These are phyloP conservation scores for Aelia acuminata DNA, from an alignment of 2,888 invertebrate species.

Conservation along the genomic window DNA sequence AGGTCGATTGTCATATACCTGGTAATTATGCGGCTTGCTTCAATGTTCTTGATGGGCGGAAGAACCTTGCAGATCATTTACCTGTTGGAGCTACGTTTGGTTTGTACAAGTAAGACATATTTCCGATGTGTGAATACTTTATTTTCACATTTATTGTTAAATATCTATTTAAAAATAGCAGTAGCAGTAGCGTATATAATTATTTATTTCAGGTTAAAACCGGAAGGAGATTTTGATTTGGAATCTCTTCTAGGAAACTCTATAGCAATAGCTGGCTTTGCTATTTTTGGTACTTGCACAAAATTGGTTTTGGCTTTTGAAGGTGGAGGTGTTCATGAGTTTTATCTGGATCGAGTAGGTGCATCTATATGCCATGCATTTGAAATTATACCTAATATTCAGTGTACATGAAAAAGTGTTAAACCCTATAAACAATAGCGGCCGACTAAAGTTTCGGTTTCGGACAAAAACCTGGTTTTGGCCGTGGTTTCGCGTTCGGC, in stretches of 20 bases:
- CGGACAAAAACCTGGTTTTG: no score
- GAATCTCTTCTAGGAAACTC: background rate
- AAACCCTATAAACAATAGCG: background rate
- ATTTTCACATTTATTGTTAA: background rate
- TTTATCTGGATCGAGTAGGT: constrained; percentile 21
- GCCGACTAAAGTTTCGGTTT: no score
- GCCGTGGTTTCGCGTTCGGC: no score
- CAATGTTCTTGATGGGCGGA: background rate
- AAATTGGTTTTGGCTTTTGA: background rate
- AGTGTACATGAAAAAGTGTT: background rate
- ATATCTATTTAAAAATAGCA: background rate
- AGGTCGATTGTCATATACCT: background rate
- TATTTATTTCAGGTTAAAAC: background rate
- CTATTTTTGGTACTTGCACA: constrained; percentile 3
- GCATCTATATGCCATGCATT: background rate
- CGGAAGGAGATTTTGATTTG: background rate
- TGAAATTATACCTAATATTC: background rate
- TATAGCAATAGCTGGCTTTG: background rate
- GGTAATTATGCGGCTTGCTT: background rate
- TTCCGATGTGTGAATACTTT: background rate
- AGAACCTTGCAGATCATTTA: background rate
- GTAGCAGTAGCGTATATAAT: background rate
- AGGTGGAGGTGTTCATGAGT: background rate
- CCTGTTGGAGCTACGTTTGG: background rate
- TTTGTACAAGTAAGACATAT: background rate